phyloP scores from a whole-genome alignment of 1,140 invertebrate genomes.

The Orius insidiosus region DNA sequence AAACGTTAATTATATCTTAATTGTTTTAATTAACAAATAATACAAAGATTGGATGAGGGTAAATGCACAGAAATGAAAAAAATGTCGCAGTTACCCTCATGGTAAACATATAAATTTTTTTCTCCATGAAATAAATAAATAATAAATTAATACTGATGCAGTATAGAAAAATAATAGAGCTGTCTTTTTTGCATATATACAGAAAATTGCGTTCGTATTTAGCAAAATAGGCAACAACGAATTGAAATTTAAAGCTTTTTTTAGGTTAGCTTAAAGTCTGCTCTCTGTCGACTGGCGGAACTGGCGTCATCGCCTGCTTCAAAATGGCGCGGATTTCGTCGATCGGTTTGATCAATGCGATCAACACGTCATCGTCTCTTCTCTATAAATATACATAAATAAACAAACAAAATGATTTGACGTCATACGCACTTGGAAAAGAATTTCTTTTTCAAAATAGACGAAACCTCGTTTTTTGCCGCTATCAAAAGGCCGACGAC shows the following conservation, averaged over 20 bases:
- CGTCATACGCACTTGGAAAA: slow-evolving; percentile 57
- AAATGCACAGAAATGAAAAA: too few relatives aligned
- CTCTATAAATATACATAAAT: slow-evolving; percentile 45
- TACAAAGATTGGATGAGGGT: too few relatives aligned
- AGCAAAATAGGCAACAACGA: neutral
- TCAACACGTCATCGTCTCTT: slow-evolving; percentile 76
- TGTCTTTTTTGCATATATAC: neutral
- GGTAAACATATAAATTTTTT: too few relatives aligned
- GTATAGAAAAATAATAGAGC: slow-evolving; percentile 1
- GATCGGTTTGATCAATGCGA: slow-evolving; percentile 64
- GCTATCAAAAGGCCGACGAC: slow-evolving; percentile 80
- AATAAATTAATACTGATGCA: slow-evolving; percentile 1
- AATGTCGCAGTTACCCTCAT: too few relatives aligned
- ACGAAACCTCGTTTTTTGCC: slow-evolving; percentile 82
- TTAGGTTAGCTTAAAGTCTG: slow-evolving; percentile 1
- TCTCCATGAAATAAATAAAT: too few relatives aligned
- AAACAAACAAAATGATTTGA: slow-evolving; percentile 2
- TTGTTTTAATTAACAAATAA: too few relatives aligned
- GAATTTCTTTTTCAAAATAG: slow-evolving; percentile 85
- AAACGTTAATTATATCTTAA: too few relatives aligned
- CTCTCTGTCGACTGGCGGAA: slow-evolving; percentile 1
- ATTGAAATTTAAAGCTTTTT: neutral
- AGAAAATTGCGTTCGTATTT: neutral
- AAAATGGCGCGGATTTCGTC: slow-evolving; percentile 41
- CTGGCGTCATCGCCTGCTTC: slow-evolving; percentile 14